Conservation (phyloP, 2,888 invertebrate genomes). For the Drosophila birchii region DNA sequence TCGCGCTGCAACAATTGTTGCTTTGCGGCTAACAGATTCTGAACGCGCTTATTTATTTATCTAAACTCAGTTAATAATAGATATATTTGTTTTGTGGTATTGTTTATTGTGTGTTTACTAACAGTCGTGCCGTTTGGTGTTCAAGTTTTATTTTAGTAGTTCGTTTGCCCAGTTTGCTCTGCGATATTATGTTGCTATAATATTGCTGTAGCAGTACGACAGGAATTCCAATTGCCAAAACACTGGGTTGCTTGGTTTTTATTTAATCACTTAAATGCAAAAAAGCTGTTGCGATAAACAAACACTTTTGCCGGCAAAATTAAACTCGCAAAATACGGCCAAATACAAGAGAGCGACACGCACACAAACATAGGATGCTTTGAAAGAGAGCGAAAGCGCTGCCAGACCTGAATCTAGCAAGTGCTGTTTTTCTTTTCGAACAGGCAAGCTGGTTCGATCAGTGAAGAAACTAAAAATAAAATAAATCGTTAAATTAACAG, state of each 20-base stretch:
- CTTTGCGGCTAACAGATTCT: not conserved
- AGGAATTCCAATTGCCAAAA: not conserved
- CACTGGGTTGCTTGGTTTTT: not conserved
- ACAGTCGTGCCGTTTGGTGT: not conserved
- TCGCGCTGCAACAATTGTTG: slow-evolving; percentile 58
- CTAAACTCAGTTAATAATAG: not conserved
- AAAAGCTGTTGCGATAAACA: not conserved
- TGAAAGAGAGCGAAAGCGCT: slow-evolving; percentile 46
- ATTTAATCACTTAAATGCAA: not conserved
- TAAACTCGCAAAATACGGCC: not conserved
- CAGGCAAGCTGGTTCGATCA: slow-evolving; percentile 58
- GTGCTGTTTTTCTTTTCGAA: slow-evolving; percentile 12
- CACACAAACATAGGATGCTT: slow-evolving; percentile 31
- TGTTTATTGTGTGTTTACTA: slow-evolving; percentile 20
- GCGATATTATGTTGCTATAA: slow-evolving; percentile 22
- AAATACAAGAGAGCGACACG: slow-evolving; percentile 16
- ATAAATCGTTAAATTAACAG: not conserved
- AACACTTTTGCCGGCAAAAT: slow-evolving; percentile 50
- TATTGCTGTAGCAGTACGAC: not conserved
- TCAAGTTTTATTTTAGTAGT: not conserved
- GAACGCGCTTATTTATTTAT: not conserved
- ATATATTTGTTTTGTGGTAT: not conserved
- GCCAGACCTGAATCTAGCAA: slow-evolving; percentile 56
- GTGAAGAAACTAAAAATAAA: not conserved
- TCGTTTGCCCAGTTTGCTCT: not conserved